Conservation (phyloP, 2,797 vertebrate species). For the Hydrophis major region DNA sequence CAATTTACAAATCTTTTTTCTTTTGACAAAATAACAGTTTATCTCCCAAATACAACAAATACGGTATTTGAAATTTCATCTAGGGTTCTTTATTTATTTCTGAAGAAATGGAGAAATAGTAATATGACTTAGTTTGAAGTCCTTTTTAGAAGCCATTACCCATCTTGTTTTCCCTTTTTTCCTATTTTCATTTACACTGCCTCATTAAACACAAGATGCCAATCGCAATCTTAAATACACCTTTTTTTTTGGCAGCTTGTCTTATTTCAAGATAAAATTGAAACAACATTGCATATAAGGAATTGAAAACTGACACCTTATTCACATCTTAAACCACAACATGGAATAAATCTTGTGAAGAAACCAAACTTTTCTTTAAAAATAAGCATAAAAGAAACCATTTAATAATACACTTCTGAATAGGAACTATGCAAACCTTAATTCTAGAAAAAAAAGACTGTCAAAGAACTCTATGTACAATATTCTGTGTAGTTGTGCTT, state of each 20-base stretch:
- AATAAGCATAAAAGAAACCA: neutral
- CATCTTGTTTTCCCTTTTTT: neutral
- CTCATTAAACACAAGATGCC: neutral
- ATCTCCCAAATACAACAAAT: neutral
- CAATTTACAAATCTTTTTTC: neutral
- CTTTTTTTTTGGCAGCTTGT: neutral
- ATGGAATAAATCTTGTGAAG: neutral
- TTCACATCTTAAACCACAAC: neutral
- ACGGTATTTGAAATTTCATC: neutral
- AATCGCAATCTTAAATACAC: neutral
- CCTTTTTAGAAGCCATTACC: neutral
- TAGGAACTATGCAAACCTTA: neutral
- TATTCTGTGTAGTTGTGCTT: neutral
- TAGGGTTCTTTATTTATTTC: neutral
- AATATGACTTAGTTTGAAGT: neutral
- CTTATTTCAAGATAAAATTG: neutral
- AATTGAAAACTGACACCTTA: neutral
- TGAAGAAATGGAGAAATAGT: neutral
- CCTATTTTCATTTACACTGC: neutral
- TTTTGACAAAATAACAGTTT: neutral
- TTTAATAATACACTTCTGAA: neutral
- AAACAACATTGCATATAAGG: neutral
- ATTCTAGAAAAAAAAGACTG: neutral
- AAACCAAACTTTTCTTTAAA: neutral
- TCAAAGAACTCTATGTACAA: slow-evolving; percentile 2